Conservation (phyloP, 2,113 vertebrate species). For the Misgurnus anguillicaudatus region DNA sequence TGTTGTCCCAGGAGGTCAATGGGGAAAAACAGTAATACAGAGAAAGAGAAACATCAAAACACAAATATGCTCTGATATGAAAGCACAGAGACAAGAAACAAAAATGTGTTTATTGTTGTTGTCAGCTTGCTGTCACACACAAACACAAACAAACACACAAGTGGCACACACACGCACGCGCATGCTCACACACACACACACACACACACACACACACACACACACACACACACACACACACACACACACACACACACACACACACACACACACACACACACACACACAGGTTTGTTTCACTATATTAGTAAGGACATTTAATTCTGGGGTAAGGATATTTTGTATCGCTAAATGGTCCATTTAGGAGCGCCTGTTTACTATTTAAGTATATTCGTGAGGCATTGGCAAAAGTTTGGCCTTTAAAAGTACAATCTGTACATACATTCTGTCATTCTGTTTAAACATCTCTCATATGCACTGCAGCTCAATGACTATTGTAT, state of each 20-base stretch:
- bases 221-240: background rate
- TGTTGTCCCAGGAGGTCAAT: conserved; percentile 7
- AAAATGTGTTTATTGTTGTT: conserved; percentile 61
- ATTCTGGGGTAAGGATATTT: no score
- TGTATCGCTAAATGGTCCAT: no score
- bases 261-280: no score
- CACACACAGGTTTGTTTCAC: no score
- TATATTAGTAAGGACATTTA: no score
- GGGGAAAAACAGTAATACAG: conserved; percentile 8
- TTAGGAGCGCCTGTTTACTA: no score
- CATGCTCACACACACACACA: background rate
- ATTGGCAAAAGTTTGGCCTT: background rate
- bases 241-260: no score
- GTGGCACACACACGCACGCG: conserved; percentile 35
- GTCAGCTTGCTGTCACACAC: conserved; percentile 49
- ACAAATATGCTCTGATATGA: conserved; percentile 44
- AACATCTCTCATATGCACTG: background rate
- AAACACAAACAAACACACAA: no score
- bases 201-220: conserved; percentile 10
- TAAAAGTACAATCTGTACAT: no score
- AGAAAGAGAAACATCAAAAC: conserved; percentile 38
- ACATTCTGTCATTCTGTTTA: background rate
- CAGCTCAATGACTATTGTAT: conserved; percentile 1
- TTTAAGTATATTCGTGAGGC: no score
- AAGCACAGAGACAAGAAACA: conserved; percentile 38